phyloP scores from a whole-genome alignment of 2,113 vertebrate genomes.

The Zingel zingel region DNA sequence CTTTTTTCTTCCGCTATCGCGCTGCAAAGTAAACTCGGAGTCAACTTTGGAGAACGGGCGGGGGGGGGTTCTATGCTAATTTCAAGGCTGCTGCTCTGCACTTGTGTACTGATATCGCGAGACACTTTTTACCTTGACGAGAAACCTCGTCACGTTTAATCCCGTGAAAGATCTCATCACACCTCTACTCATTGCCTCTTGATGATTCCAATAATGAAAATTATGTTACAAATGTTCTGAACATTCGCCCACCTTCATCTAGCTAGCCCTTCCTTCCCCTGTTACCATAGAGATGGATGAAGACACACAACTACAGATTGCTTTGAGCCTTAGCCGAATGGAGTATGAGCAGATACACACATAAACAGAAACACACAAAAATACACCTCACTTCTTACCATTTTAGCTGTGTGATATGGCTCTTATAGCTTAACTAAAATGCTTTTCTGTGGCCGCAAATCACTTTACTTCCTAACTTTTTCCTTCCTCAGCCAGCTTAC shows the following conservation, averaged over 20 bases:
- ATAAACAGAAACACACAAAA: constrained; percentile 28
- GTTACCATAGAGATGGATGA: constrained; percentile 86
- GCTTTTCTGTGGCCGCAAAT: background rate
- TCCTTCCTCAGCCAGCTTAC: background rate
- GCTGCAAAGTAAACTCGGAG: no score
- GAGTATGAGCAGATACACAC: constrained; percentile 54
- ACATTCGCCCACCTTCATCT: constrained; percentile 51
- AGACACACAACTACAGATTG: constrained; percentile 87
- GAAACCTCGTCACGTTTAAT: no score
- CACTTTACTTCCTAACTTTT: background rate
- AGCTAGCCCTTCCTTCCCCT: constrained; percentile 49
- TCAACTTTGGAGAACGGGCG: no score
- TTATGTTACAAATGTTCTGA: constrained; percentile 44
- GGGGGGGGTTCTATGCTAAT: no score
- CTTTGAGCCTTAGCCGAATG: constrained; percentile 51
- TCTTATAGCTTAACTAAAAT: constrained; percentile 35
- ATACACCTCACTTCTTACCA: constrained; percentile 1
- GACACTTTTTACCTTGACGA: no score
- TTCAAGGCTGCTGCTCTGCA: no score
- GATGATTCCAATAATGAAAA: constrained; percentile 45
- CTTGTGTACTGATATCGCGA: no score
- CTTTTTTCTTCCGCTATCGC: no score
- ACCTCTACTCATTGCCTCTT: constrained; percentile 3
- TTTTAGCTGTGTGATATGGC: constrained; percentile 2
- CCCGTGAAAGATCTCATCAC: no score